Conservation (phyloP, 2,797 vertebrate species). For the Diceros bicornis region DNA sequence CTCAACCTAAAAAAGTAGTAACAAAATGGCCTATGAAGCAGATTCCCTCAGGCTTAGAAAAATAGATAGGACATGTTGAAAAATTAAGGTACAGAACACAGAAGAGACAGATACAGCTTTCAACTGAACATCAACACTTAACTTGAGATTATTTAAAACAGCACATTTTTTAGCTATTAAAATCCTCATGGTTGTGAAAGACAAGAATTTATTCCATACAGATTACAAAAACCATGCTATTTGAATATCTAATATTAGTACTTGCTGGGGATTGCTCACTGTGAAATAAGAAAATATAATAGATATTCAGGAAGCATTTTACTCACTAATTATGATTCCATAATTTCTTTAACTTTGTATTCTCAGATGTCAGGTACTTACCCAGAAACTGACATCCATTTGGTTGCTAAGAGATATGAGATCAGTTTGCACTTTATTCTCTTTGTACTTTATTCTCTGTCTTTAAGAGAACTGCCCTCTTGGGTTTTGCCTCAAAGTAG, state of each 20-base stretch:
- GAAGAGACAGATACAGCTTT: constrained; percentile 6
- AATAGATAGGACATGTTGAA: not conserved
- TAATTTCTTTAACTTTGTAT: constrained; percentile 39
- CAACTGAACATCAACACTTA: constrained; percentile 51
- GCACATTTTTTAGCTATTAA: constrained; percentile 12
- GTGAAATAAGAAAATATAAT: constrained; percentile 59
- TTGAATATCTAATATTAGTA: constrained; percentile 49
- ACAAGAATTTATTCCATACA: constrained; percentile 14
- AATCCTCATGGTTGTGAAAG: constrained; percentile 40
- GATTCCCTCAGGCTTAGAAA: constrained; percentile 13
- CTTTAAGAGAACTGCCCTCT: constrained; percentile 53
- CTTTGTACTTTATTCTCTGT: constrained; percentile 68
- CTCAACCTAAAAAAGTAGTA: not conserved
- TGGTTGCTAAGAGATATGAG: constrained; percentile 74
- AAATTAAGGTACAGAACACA: constrained; percentile 15
- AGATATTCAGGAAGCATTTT: constrained; percentile 62
- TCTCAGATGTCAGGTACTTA: constrained; percentile 64
- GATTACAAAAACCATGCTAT: constrained; percentile 5
- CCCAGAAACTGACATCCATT: constrained; percentile 64
- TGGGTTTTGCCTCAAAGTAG: constrained; percentile 57
- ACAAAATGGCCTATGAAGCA: not conserved
- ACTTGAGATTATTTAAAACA: constrained; percentile 43
- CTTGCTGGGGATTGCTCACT: not conserved
- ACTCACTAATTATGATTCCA: constrained; percentile 62
- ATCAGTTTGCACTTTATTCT: constrained; percentile 68